Conservation (phyloP, 1,140 invertebrate genomes). For the Drosophila guanche region DNA sequence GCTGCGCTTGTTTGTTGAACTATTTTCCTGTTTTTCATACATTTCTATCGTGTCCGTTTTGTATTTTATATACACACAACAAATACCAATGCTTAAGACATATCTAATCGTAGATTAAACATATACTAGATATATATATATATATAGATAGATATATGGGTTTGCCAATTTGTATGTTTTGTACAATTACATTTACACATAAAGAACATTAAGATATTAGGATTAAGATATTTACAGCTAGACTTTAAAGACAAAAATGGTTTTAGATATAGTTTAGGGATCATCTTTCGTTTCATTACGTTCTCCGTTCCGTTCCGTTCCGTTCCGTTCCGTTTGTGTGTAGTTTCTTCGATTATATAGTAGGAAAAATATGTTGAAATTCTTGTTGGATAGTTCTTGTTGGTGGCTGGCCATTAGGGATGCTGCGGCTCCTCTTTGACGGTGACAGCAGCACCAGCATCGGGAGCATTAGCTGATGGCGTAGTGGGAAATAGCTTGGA, state of each 20-base stretch:
- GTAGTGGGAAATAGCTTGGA: constrained; percentile 55
- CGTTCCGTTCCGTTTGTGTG: background rate
- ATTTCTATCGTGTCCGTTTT: constrained; percentile 40
- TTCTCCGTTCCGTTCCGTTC: no score
- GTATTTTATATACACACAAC: constrained; percentile 61
- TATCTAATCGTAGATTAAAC: constrained; percentile 47
- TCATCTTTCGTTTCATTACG: constrained; percentile 4
- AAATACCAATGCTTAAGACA: constrained; percentile 70
- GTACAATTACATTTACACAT: constrained; percentile 75
- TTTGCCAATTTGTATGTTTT: constrained; percentile 58
- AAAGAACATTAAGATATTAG: constrained; percentile 47
- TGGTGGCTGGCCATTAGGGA: constrained; percentile 17
- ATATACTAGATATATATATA: constrained; percentile 37
- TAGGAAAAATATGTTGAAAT: no score
- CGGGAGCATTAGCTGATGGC: background rate
- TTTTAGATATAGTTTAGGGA: constrained; percentile 43
- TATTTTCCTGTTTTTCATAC: constrained; percentile 30
- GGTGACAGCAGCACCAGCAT: constrained; percentile 1
- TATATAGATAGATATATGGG: constrained; percentile 37
- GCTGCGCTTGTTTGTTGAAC: constrained; percentile 40
- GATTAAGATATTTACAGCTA: constrained; percentile 55
- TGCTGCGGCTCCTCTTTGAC: constrained; percentile 53
- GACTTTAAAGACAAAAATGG: constrained; percentile 23
- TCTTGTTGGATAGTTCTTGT: no score
- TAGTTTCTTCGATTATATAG: background rate